Percentiles rank a stretch among this genome's conserved stretches.
Evolutionary conservation across 1,140 invertebrate genomes (phyloP).

Genomic region (Drosophila navojoa): DNA sequence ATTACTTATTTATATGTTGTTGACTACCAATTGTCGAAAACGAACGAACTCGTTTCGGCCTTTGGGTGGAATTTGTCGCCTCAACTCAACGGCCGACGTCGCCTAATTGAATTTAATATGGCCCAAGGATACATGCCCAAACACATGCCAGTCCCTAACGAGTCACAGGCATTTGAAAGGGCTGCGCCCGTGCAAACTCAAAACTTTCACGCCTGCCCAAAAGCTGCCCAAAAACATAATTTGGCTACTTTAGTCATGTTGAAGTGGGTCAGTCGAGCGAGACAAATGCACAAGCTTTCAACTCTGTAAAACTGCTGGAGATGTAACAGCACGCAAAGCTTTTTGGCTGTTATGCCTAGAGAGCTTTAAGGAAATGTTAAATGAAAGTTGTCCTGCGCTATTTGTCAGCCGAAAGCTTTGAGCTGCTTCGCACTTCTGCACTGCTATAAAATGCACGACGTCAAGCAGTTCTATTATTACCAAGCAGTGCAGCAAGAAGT

Average conservation of each 20-base stretch:
- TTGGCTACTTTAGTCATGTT: constrained; percentile 25
- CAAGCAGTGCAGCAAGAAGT: constrained; percentile 30
- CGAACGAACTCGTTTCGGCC: not conserved
- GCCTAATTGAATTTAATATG: constrained; percentile 49
- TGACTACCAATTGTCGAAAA: not conserved
- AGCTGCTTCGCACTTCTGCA: not conserved
- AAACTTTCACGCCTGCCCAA: constrained; percentile 6
- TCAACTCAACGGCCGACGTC: not conserved
- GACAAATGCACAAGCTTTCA: constrained; percentile 12
- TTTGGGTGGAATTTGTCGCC: not conserved
- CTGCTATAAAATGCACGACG: too few species aligned
- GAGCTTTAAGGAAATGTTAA: not conserved
- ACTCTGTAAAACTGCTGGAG: not conserved
- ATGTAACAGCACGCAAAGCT: not conserved
- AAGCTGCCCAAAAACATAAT: constrained; percentile 29
- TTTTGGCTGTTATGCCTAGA: too few species aligned
- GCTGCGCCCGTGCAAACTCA: not conserved
- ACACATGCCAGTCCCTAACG: constrained; percentile 14
- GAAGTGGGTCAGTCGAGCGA: constrained; percentile 47
- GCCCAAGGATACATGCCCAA: not conserved
- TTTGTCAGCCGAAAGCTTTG: not conserved
- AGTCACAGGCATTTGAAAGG: constrained; percentile 16
- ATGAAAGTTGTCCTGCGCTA: not conserved
- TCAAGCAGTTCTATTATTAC: constrained; percentile 13
- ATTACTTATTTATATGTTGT: constrained; percentile 28